These are phyloP conservation scores for Jacana jacana DNA, from an alignment of 2,113 vertebrate genomes.

Conservation along the genomic window DNA sequence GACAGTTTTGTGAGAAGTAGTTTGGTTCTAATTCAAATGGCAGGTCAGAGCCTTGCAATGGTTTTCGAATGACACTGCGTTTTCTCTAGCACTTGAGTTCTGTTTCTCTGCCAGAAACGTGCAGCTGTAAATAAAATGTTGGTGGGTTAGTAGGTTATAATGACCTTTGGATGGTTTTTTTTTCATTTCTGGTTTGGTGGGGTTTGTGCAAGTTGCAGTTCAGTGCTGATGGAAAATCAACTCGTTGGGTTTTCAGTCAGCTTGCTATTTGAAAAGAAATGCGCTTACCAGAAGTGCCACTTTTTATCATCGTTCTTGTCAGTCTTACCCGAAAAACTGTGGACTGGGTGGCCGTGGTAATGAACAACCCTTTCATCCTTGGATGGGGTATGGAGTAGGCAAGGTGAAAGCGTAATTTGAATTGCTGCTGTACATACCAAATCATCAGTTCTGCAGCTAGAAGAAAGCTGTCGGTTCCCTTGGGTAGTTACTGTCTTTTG, in stretches of 20 bases:
- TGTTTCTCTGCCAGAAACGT: neutral
- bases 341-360: neutral
- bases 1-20: neutral
- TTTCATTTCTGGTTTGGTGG: neutral
- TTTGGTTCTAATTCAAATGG: neutral
- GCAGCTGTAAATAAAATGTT: neutral
- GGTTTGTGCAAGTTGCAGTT: neutral
- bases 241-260: neutral
- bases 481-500: constrained; percentile 11
- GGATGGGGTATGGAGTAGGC: neutral
- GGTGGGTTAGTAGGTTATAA: neutral
- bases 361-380: neutral
- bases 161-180: neutral
- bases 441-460: neutral
- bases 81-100: constrained; percentile 8
- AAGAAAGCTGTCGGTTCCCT: constrained; percentile 1
- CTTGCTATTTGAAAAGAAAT: neutral
- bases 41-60: neutral
- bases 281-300: neutral
- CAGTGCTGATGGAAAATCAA: neutral
- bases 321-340: neutral
- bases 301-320: neutral
- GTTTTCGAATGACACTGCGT: neutral
- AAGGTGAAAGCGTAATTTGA: neutral
- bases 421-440: neutral